Percentiles rank a stretch among this genome's conserved stretches.
phyloP scores from a whole-genome alignment of 1,140 invertebrate species.

The Lerema accius region DNA sequence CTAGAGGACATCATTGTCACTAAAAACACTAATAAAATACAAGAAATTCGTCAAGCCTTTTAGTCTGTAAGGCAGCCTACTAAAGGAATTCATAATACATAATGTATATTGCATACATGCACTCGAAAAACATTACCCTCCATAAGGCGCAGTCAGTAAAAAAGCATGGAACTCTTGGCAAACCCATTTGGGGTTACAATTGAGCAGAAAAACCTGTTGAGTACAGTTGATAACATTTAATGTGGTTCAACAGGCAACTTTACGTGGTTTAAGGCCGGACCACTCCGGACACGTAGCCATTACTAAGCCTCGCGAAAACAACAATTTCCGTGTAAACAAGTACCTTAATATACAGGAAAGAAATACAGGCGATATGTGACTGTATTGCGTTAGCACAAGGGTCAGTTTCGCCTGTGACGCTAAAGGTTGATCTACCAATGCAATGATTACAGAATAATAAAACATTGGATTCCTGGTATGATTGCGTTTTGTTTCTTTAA shows the following conservation, averaged over 20 bases:
- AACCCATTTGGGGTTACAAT: no score
- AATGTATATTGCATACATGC: no score
- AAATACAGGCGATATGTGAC: neutral
- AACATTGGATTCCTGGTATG: conserved; percentile 17
- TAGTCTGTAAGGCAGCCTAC: no score
- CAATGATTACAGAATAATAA: conserved; percentile 26
- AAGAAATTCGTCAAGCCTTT: no score
- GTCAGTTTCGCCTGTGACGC: neutral
- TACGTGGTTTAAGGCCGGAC: conserved; percentile 6
- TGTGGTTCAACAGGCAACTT: neutral
- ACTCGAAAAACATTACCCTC: no score
- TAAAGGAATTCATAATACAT: no score
- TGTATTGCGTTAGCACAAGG: neutral
- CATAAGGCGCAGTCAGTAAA: no score
- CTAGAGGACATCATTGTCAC: no score
- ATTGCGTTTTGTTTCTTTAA: conserved; percentile 5
- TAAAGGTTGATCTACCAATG: conserved; percentile 5
- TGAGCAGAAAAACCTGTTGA: neutral
- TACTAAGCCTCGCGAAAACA: conserved; percentile 21
- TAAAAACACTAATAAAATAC: no score
- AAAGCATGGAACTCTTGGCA: no score
- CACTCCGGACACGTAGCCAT: conserved; percentile 26
- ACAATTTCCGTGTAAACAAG: conserved; percentile 33
- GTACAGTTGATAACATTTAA: neutral
- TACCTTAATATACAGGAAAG: conserved; percentile 15